Percentiles rank a stretch among this genome's conserved stretches.
Conservation (phyloP, 2,797 vertebrate species). For the Zalophus californianus region DNA sequence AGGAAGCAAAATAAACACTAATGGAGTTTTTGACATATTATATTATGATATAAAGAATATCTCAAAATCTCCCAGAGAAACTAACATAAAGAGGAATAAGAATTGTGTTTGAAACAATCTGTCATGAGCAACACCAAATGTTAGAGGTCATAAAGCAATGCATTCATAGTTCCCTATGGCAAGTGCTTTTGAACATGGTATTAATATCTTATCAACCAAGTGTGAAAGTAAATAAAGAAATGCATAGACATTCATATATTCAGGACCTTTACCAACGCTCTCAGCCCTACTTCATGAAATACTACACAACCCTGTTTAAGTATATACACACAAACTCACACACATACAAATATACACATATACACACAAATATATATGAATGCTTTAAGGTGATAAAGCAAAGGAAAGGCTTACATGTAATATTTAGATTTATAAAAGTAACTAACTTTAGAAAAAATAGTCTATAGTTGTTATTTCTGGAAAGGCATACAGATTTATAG, state of each 20-base stretch:
- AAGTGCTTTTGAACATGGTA: neutral
- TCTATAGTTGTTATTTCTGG: neutral
- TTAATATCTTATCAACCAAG: neutral
- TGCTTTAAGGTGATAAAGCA: neutral
- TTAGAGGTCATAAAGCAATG: neutral
- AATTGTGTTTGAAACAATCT: neutral
- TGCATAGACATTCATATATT: neutral
- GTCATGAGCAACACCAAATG: neutral
- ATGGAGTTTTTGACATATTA: neutral
- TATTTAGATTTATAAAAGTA: neutral
- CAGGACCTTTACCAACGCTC: neutral
- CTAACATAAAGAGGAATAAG: neutral
- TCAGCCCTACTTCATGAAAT: neutral
- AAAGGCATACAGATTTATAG: neutral
- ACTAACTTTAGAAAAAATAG: neutral
- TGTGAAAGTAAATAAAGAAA: neutral
- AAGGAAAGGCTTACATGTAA: neutral
- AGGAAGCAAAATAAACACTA: neutral
- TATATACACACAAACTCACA: neutral
- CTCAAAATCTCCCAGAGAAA: neutral
- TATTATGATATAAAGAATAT: neutral
- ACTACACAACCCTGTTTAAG: neutral
- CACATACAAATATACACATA: neutral
- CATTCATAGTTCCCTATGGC: neutral
- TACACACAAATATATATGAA: no score